Percentiles rank a stretch among this genome's conserved stretches.
phyloP scores from a whole-genome alignment of 2,113 vertebrate species.

The Microcebus griseorufus region DNA sequence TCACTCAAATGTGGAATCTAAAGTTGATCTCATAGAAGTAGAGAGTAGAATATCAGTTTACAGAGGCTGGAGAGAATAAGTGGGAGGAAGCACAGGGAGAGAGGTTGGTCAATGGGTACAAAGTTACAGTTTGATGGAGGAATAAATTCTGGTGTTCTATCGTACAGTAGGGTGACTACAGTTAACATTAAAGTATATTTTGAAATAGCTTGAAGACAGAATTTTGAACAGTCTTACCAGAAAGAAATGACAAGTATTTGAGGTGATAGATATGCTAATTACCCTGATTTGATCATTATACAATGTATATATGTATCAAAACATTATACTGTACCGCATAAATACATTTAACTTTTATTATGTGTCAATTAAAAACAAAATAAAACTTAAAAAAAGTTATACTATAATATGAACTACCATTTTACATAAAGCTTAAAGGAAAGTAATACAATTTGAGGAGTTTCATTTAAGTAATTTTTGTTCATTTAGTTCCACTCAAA shows the following conservation, averaged over 20 bases:
- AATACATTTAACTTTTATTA: background rate
- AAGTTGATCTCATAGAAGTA: background rate
- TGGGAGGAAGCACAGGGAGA: background rate
- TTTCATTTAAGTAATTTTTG: background rate
- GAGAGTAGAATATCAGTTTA: background rate
- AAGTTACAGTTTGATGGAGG: background rate
- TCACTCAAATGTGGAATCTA: background rate
- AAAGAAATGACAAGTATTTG: background rate
- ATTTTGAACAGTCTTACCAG: background rate
- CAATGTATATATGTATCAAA: background rate
- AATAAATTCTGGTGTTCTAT: background rate
- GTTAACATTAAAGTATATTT: background rate
- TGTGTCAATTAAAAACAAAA: background rate
- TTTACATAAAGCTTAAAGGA: background rate
- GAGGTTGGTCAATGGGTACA: background rate
- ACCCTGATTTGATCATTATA: background rate
- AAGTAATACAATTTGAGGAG: background rate
- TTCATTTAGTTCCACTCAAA: constrained; percentile 23
- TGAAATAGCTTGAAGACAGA: background rate
- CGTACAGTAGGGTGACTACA: background rate
- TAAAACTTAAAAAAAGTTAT: background rate
- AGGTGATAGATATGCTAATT: background rate
- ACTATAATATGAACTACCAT: background rate
- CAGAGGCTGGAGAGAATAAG: background rate
- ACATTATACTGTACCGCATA: background rate